Conservation (phyloP, 2,113 vertebrate genomes). For the Mobula hypostoma region DNA sequence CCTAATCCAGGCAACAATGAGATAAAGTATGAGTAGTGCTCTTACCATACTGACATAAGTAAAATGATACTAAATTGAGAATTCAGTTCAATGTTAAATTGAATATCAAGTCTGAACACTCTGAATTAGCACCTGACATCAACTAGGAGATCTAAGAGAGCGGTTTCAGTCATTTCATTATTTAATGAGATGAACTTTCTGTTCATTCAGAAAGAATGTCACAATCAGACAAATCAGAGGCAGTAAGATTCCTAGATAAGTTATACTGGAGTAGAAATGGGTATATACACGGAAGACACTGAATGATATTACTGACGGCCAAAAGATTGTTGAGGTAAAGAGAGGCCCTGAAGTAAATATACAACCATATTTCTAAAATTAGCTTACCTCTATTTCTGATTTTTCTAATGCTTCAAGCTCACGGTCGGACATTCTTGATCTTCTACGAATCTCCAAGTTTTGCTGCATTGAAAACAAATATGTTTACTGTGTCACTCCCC, state of each 20-base stretch:
- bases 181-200: not conserved
- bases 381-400: constrained; percentile 74
- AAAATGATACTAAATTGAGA: too few species aligned
- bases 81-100: too few species aligned
- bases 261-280: not conserved
- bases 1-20: too few species aligned
- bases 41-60: too few species aligned
- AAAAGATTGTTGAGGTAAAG: not conserved
- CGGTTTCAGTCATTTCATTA: not conserved
- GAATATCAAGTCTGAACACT: too few species aligned
- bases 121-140: too few species aligned
- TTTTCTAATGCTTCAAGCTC: constrained; percentile 88
- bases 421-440: constrained; percentile 87
- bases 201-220: not conserved
- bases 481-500: not conserved
- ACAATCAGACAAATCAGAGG: not conserved
- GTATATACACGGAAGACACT: not conserved
- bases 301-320: not conserved
- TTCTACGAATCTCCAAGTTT: constrained; percentile 95
- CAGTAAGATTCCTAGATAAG: not conserved
- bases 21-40: too few species aligned
- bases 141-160: not conserved
- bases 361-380: too few species aligned
- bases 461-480: constrained; percentile 62
- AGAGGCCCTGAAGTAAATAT: too few species aligned